Percentiles rank a stretch among this genome's conserved stretches.
Evolutionary conservation across 2,797 vertebrate species (phyloP).

Genomic region (Aldrovandia affinis): DNA sequence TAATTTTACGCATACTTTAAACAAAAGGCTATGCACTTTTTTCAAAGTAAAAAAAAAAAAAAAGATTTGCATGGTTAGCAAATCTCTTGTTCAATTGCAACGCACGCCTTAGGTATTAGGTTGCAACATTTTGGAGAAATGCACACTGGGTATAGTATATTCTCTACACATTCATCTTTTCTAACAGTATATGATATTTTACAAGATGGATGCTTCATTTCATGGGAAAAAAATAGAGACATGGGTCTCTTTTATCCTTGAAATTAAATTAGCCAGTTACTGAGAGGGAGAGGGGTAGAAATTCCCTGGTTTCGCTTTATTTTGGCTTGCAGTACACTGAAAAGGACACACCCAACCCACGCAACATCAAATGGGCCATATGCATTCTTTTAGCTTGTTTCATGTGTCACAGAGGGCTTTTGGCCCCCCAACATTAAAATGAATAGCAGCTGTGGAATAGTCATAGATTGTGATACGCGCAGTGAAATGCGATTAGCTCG

Average conservation of each 20-base stretch:
- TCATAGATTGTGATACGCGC: constrained; percentile 5
- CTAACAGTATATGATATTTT: constrained; percentile 14
- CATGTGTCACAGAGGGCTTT: constrained; percentile 13
- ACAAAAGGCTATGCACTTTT: neutral
- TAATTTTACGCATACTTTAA: neutral
- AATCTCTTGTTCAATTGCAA: neutral
- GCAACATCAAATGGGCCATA: constrained; percentile 27
- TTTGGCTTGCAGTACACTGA: constrained; percentile 15
- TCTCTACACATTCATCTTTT: neutral
- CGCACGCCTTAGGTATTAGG: neutral
- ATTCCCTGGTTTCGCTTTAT: constrained; percentile 10
- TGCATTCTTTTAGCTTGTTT: neutral
- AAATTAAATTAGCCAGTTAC: constrained; percentile 18
- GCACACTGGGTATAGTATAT: neutral
- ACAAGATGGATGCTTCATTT: constrained; percentile 2
- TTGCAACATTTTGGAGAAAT: neutral
- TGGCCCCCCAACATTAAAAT: constrained; percentile 17
- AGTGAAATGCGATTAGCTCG: constrained; percentile 22
- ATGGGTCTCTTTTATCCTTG: neutral
- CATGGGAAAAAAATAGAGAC: constrained; percentile 5
- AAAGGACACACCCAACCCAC: constrained; percentile 22
- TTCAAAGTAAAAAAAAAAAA: too few relatives aligned
- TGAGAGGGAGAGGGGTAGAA: neutral
- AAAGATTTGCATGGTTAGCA: neutral
- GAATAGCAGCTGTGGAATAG: constrained; percentile 22